phyloP scores from a whole-genome alignment of 2,113 vertebrate species.

The Lucifuga dentata region DNA sequence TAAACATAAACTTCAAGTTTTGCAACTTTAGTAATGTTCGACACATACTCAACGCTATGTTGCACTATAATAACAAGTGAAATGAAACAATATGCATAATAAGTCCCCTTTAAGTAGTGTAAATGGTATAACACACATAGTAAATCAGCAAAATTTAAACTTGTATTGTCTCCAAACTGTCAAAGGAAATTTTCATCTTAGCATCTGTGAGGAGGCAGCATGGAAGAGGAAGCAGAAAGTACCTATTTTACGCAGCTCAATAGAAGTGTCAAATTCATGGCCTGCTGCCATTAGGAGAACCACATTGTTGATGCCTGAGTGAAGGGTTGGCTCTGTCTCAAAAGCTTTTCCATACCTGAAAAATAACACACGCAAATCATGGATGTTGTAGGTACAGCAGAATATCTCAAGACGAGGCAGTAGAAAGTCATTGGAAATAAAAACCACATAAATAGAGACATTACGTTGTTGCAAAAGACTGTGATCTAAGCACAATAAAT shows the following conservation, averaged over 20 bases:
- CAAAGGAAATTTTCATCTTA: background rate
- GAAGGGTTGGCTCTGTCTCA: conserved; percentile 87
- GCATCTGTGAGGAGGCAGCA: background rate
- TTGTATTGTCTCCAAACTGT: background rate
- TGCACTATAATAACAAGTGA: background rate
- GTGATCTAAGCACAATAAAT: background rate
- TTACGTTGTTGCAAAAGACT: background rate
- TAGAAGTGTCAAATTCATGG: conserved; percentile 86
- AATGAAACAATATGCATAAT: too few species aligned
- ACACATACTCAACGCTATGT: too few species aligned
- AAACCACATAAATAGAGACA: background rate
- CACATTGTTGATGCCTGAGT: conserved; percentile 88
- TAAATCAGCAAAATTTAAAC: background rate
- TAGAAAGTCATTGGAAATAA: too few species aligned
- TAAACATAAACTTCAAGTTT: too few species aligned
- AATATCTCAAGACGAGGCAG: background rate
- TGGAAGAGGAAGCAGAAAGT: background rate
- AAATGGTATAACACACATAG: background rate
- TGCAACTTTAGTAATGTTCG: too few species aligned
- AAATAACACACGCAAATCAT: background rate
- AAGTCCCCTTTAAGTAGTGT: background rate
- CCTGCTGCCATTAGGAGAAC: conserved; percentile 89
- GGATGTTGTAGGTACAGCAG: background rate
- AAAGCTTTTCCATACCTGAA: conserved; percentile 92
- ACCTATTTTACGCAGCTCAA: conserved; percentile 90